Conservation (phyloP, 2,888 invertebrate genomes). For the Melieria picta region DNA sequence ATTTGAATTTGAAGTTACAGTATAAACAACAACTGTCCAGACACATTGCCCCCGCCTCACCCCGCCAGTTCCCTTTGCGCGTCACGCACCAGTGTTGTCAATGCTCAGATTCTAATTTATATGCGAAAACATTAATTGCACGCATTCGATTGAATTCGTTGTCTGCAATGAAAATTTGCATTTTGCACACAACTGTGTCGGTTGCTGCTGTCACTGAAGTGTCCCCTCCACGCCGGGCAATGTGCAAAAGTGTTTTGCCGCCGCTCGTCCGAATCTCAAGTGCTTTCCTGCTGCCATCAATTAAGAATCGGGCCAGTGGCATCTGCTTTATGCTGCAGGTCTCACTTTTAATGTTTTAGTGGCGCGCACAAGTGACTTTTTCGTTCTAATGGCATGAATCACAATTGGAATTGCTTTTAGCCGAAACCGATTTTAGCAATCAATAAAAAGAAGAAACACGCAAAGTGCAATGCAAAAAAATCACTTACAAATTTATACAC, state of each 20-base stretch:
- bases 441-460: no score
- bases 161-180: constrained; percentile 8
- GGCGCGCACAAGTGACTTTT: neutral
- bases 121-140: constrained; percentile 37
- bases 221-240: no score
- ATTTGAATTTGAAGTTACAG: no score
- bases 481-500: constrained; percentile 51
- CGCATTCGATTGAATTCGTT: constrained; percentile 20
- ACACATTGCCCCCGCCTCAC: no score
- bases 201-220: no score
- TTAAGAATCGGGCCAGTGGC: constrained; percentile 9
- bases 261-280: constrained; percentile 32
- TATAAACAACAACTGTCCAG: no score
- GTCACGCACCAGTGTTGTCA: constrained; percentile 42
- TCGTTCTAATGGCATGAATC: neutral
- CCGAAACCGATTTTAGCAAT: no score
- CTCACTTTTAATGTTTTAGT: neutral
- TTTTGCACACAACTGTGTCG: constrained; percentile 2
- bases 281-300: constrained; percentile 35
- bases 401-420: no score
- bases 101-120: constrained; percentile 54
- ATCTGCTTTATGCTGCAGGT: constrained; percentile 14
- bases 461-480: constrained; percentile 27
- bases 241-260: neutral
- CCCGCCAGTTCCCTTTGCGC: no score